Evolutionary conservation across 2,797 vertebrate species (phyloP).

Genomic region (Alectoris magna): DNA sequence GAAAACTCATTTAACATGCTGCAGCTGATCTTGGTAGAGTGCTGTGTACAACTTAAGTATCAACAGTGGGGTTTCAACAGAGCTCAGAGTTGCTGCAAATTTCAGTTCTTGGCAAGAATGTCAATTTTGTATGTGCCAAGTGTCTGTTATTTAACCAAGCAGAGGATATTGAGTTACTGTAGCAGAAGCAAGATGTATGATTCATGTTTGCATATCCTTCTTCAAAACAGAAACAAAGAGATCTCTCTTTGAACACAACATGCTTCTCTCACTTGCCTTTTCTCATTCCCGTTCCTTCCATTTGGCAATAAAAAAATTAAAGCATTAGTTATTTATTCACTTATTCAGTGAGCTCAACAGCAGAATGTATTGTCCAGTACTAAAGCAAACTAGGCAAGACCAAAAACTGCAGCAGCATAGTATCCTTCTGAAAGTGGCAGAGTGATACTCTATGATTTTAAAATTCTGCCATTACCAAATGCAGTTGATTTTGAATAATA

Average conservation of each 20-base stretch:
- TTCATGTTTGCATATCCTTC: slow-evolving; percentile 70
- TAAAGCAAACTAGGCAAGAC: not conserved
- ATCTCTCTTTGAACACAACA: slow-evolving; percentile 39
- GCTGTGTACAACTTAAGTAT: slow-evolving; percentile 66
- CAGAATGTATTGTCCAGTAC: not conserved
- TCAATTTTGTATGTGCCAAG: slow-evolving; percentile 77
- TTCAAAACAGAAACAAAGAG: slow-evolving; percentile 69
- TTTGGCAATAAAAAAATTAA: not conserved
- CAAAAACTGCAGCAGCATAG: not conserved
- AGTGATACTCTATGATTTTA: not conserved
- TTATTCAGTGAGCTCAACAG: slow-evolving; percentile 25
- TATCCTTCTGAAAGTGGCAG: not conserved
- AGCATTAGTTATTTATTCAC: not conserved
- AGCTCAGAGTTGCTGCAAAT: slow-evolving; percentile 65
- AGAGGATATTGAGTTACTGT: slow-evolving; percentile 84
- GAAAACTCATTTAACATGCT: slow-evolving; percentile 55
- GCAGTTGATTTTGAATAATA: not conserved
- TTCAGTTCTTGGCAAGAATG: slow-evolving; percentile 81
- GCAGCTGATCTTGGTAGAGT: slow-evolving; percentile 57
- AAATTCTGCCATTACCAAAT: not conserved
- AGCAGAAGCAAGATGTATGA: slow-evolving; percentile 77
- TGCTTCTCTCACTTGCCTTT: slow-evolving; percentile 40
- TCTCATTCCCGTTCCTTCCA: not conserved
- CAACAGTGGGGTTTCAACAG: slow-evolving; percentile 67
- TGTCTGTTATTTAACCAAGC: slow-evolving; percentile 85